Evolutionary conservation across 2,888 invertebrate species (phyloP).

Genomic region (Andrena haemorrhoa): DNA sequence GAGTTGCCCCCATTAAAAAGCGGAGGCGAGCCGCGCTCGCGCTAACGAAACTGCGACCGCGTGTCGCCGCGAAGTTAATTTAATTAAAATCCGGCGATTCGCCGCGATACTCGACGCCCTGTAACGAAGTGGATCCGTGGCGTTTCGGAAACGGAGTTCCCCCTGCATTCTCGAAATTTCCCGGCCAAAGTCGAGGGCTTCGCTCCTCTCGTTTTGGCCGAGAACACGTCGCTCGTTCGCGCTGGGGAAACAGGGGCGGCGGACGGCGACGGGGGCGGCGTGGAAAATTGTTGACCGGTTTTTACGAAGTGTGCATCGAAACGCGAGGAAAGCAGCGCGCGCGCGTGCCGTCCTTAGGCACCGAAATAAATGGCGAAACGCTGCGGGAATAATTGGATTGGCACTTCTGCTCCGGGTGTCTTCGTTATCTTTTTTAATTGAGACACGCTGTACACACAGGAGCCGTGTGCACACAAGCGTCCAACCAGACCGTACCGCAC

Average conservation of each 20-base stretch:
- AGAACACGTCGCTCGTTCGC: not conserved
- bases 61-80: slow-evolving; percentile 24
- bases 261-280: too few relatives aligned
- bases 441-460: slow-evolving; percentile 38
- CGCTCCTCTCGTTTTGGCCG: not conserved
- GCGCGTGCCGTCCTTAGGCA: slow-evolving; percentile 26
- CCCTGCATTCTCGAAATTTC: slow-evolving; percentile 31
- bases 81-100: slow-evolving; percentile 31
- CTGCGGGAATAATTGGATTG: slow-evolving; percentile 65
- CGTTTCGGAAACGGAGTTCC: slow-evolving; percentile 20
- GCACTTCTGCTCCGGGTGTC: slow-evolving; percentile 46
- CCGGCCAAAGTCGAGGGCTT: not conserved
- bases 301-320: slow-evolving; percentile 31
- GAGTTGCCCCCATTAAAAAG: slow-evolving; percentile 8
- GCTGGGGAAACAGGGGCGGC: not conserved
- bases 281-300: slow-evolving; percentile 36
- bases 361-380: slow-evolving; percentile 57
- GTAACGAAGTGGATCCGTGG: slow-evolving; percentile 24
- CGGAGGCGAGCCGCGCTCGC: slow-evolving; percentile 9
- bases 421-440: slow-evolving; percentile 69
- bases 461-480: not conserved
- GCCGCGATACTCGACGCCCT: slow-evolving; percentile 5
- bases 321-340: slow-evolving; percentile 31
- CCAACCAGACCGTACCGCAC: slow-evolving; percentile 5
- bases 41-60: slow-evolving; percentile 10